A percentile compares a stretch with the other conserved stretches of the same genome.
Conservation (phyloP, 2,113 vertebrate genomes). For the Riparia riparia region DNA sequence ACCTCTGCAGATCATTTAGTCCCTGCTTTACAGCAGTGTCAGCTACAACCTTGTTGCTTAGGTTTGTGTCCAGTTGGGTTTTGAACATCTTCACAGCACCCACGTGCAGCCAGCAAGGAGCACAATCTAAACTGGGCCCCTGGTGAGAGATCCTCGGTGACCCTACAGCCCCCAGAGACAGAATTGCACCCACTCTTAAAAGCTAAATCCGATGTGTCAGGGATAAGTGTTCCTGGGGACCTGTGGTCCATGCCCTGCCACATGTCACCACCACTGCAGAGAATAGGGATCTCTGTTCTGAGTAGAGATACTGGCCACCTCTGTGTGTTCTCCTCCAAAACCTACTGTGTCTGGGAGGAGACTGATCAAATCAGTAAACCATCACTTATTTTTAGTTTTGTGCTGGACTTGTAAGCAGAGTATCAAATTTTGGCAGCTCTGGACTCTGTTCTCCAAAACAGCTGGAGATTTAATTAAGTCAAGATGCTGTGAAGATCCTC, state of each 20-base stretch:
- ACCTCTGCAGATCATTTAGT: background rate
- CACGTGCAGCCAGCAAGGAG: background rate
- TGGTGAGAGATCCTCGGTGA: background rate
- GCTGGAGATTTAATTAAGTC: background rate
- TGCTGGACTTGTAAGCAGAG: background rate
- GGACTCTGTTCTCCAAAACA: background rate
- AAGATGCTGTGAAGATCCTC: background rate
- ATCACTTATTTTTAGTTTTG: background rate
- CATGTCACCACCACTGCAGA: background rate
- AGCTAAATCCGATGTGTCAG: background rate
- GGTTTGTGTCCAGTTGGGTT: background rate
- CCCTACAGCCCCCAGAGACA: rapidly evolving
- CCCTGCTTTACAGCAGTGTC: background rate
- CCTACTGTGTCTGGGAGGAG: background rate
- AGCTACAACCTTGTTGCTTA: rapidly evolving
- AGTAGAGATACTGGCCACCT: background rate
- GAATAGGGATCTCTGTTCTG: background rate
- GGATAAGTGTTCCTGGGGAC: background rate
- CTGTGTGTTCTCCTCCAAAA: background rate
- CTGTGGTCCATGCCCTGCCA: background rate
- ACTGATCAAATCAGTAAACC: background rate
- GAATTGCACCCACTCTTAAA: background rate
- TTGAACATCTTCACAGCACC: background rate
- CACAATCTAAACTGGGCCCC: rapidly evolving
- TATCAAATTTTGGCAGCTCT: background rate